These are phyloP conservation scores for Scaptomyza polygonia DNA, from an alignment of 2,888 invertebrate genomes.

Conservation along the genomic window DNA sequence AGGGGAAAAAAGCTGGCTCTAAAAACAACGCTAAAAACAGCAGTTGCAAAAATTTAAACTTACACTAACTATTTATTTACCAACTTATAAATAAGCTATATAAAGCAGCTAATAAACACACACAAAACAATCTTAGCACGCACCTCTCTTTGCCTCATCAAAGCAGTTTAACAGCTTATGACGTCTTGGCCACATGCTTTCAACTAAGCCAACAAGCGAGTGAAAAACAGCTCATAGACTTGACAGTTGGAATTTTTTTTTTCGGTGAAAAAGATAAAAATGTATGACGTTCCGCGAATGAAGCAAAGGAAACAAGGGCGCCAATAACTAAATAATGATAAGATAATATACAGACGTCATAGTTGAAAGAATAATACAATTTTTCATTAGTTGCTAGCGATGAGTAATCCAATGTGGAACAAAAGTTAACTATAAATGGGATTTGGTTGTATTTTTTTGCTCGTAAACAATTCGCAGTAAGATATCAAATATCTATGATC, in stretches of 20 bases:
- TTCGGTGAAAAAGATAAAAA: conserved; percentile 15
- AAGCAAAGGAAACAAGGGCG: conserved; percentile 28
- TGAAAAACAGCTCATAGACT: conserved; percentile 17
- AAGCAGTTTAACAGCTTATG: conserved; percentile 16
- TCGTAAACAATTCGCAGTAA: conserved; percentile 11
- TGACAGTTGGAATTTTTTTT: background rate
- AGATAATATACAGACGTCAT: conserved; percentile 58
- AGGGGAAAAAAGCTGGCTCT: background rate
- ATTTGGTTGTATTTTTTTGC: conserved; percentile 5
- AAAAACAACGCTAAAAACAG: conserved; percentile 7
- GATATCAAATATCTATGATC: no score
- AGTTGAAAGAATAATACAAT: conserved; percentile 31
- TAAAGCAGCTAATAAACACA: conserved; percentile 2
- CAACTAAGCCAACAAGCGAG: conserved; percentile 15
- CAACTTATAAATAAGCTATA: background rate
- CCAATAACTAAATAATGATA: conserved; percentile 47
- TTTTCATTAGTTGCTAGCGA: conserved; percentile 16
- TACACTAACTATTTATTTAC: no score
- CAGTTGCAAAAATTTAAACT: background rate
- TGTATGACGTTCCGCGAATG: conserved; percentile 51
- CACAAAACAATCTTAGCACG: conserved; percentile 8
- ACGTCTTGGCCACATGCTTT: conserved; percentile 33
- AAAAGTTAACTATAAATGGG: background rate
- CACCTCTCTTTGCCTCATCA: conserved; percentile 9
- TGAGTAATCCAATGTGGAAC: conserved; percentile 17